Percentiles rank a stretch among this genome's conserved stretches.
phyloP scores from a whole-genome alignment of 2,113 vertebrate species.

The Anhinga anhinga region DNA sequence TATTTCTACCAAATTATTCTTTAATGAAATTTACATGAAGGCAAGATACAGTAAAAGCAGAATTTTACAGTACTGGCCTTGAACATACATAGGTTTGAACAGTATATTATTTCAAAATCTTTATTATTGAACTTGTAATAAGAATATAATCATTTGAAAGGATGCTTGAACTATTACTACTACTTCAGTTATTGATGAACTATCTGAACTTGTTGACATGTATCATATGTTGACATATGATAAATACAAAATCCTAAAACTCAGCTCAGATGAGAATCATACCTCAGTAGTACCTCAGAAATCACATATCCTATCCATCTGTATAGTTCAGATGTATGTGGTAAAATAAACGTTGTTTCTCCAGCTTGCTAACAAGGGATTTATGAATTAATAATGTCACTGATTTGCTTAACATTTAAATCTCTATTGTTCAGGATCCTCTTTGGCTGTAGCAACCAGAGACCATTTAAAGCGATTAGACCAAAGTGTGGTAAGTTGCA shows the following conservation, averaged over 20 bases:
- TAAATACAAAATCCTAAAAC: neutral
- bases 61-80: neutral
- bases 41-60: neutral
- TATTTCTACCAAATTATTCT: neutral
- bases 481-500: neutral
- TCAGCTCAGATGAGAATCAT: neutral
- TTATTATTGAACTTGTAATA: neutral
- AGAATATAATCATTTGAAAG: neutral
- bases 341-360: neutral
- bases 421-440: neutral
- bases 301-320: neutral
- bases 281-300: neutral
- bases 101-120: neutral
- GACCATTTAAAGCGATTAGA: neutral
- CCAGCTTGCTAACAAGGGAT: neutral
- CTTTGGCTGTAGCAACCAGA: neutral
- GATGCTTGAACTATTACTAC: neutral
- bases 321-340: neutral
- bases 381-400: neutral
- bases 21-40: neutral
- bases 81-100: neutral
- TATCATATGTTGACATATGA: neutral
- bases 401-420: neutral
- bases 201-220: neutral
- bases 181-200: neutral